Base-by-base conservation (phyloP, 2,797 vertebrate species). In the Stomatorhinus walkeri region DNA sequence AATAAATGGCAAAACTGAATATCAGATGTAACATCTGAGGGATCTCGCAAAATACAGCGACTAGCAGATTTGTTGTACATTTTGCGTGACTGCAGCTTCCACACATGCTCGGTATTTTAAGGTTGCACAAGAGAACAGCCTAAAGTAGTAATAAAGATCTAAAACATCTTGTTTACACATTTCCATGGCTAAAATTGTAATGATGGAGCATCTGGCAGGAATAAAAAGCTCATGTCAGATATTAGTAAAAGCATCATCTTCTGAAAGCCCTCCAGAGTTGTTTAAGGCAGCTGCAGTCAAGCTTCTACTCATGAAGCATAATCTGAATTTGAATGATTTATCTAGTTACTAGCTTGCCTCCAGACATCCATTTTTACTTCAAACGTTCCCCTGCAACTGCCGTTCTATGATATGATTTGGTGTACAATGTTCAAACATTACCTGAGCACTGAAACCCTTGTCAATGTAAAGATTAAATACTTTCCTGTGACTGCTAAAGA, bases 251-350 rank as follows among this genome's bases (percentile, higher is more conserved):
- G 28, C 64, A 72, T 81, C 43, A 81, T n/a, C 40, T 46, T n/a
- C 40, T 81, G 40, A 81, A 81, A 43, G 43, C 19, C 36, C 46
- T 79, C 10, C 16, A 46, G 43, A 43, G 76, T n/a, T 43, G 8
- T 81, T 81, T 81, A 81, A 81, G 40, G 8, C 14, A 81, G 76
- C 76, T 81, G 76, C 76, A 81, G 76, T 46, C 76, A 46, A n/a
- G 2, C 40, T 46, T 19, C 6, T 8, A 81, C 40, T 81, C 40
- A 22, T 43, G n/a, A 81, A 46, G 40, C 40, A n/a, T 10, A 46
- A 46, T 81, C 19, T 81, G 76, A 46, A 46, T 81, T 46, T 43
- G 76, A 46, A 81, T 81, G 76, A 81, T 81, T 81, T 81, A 81
- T 81, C 76, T 46, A 81, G 36, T 81, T 81, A n/a, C 76, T n/a